A percentile compares a stretch with the other conserved stretches of the same genome.
These are phyloP conservation scores for Callopanchax toddi DNA, from an alignment of 2,113 vertebrate species.

Conservation along the genomic window DNA sequence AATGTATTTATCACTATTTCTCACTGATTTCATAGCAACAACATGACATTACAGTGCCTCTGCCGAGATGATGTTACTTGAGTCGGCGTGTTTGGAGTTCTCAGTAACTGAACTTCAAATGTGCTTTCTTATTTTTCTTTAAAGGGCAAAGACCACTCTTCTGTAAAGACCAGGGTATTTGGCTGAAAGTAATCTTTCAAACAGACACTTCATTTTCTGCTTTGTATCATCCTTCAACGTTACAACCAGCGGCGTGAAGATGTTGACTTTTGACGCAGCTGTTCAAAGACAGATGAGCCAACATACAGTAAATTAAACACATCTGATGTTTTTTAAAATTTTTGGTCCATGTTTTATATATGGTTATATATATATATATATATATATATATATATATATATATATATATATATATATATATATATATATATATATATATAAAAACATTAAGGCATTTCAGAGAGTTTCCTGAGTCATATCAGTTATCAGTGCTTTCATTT, in stretches of 20 bases:
- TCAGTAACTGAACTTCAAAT: background rate
- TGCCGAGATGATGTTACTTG: no score
- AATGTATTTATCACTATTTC: no score
- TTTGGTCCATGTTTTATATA: constrained; percentile 3
- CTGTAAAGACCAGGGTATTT: background rate
- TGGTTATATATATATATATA: no score
- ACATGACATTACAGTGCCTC: background rate
- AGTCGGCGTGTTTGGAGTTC: no score
- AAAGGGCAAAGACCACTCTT: background rate
- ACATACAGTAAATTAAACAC: constrained; percentile 20
- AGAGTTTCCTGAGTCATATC: constrained; percentile 56
- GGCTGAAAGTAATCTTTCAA: no score
- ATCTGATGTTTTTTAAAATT: constrained; percentile 9
- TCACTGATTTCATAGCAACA: background rate
- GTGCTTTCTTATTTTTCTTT: background rate
- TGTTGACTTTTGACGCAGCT: constrained; percentile 44
- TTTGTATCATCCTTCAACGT: background rate
- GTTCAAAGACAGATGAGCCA: constrained; percentile 39
- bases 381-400: no score
- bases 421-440: no score
- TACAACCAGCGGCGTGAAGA: constrained; percentile 60
- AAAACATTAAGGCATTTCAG: constrained; percentile 47
- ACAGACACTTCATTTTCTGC: background rate
- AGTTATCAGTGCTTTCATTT: constrained; percentile 60
- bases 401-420: no score